phyloP scores from a whole-genome alignment of 35 echinoderm and acorn worm genomes.

The Antedon bifida region DNA sequence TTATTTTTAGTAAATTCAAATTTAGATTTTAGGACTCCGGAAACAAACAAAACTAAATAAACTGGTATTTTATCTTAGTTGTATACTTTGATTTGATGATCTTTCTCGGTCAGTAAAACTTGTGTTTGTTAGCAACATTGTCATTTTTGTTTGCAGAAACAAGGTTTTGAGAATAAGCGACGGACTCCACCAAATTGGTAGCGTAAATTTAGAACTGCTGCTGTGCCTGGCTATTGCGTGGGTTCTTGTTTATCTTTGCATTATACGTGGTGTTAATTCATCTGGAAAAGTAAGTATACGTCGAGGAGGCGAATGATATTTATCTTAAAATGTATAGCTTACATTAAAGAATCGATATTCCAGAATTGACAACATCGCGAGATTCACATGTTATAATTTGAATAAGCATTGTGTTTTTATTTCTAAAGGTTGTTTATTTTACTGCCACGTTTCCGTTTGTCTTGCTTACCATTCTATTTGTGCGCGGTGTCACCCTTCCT shows the following conservation, averaged over 20 bases:
- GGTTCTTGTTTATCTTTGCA: slow-evolving; percentile 52
- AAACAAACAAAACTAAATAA: too few relatives aligned
- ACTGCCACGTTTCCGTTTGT: background rate
- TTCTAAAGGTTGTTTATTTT: background rate
- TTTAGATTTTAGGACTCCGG: too few relatives aligned
- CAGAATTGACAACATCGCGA: too few relatives aligned
- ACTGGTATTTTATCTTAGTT: too few relatives aligned
- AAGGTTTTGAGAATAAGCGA: slow-evolving; percentile 36
- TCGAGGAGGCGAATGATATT: too few relatives aligned
- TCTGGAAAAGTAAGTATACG: slow-evolving; percentile 74
- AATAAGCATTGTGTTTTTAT: too few relatives aligned
- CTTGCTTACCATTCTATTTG: background rate
- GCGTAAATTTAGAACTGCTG: slow-evolving; percentile 30
- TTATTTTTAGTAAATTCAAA: too few relatives aligned
- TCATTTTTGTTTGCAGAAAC: slow-evolving; percentile 28
- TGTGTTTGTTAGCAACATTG: background rate
- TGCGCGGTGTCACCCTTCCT: background rate
- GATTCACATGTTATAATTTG: too few relatives aligned
- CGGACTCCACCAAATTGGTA: slow-evolving; percentile 44
- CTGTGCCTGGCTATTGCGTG: slow-evolving; percentile 37
- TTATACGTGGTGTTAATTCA: slow-evolving; percentile 48
- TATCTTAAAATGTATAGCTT: too few relatives aligned
- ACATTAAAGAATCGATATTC: too few relatives aligned
- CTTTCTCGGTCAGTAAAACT: too few relatives aligned
- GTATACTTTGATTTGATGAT: too few relatives aligned